Percentiles rank a stretch among this genome's conserved stretches.
Conservation (phyloP, 2,113 vertebrate genomes). For the Onychostoma macrolepis region DNA sequence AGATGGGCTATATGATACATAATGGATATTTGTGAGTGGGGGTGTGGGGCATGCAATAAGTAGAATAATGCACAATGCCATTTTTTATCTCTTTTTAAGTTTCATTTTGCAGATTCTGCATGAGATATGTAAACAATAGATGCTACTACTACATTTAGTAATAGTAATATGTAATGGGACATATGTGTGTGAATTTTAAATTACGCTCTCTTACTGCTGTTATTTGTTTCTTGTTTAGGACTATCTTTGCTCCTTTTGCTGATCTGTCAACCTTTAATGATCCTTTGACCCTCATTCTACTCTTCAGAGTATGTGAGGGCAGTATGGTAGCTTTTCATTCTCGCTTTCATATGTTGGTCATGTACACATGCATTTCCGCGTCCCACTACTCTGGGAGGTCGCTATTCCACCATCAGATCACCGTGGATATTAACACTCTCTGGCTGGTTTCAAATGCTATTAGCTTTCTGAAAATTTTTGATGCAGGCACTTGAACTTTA, state of each 20-base stretch:
- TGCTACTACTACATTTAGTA: not conserved
- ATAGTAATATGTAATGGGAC: not conserved
- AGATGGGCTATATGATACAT: not conserved
- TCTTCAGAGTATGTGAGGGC: not conserved
- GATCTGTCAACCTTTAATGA: not conserved
- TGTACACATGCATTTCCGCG: constrained; percentile 8
- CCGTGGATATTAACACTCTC: constrained; percentile 36
- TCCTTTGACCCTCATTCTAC: constrained; percentile 10
- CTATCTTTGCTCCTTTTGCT: not conserved
- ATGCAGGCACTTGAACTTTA: constrained; percentile 72
- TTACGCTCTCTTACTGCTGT: not conserved
- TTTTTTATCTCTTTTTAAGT: not conserved
- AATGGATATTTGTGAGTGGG: not conserved
- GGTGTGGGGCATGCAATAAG: not conserved
- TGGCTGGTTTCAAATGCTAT: constrained; percentile 55
- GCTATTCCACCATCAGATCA: constrained; percentile 46
- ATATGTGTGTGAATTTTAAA: not conserved
- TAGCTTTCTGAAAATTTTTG: constrained; percentile 63
- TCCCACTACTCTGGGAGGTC: constrained; percentile 20
- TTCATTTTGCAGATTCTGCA: not conserved
- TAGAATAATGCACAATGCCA: not conserved
- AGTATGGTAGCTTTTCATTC: not conserved
- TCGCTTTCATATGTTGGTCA: constrained; percentile 4
- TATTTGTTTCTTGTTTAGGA: not conserved
- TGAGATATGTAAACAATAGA: not conserved